Percentiles rank a stretch among this genome's conserved stretches.
These are phyloP conservation scores for Meloe dianella DNA, from an alignment of 2,888 invertebrate genomes.

Conservation along the genomic window DNA sequence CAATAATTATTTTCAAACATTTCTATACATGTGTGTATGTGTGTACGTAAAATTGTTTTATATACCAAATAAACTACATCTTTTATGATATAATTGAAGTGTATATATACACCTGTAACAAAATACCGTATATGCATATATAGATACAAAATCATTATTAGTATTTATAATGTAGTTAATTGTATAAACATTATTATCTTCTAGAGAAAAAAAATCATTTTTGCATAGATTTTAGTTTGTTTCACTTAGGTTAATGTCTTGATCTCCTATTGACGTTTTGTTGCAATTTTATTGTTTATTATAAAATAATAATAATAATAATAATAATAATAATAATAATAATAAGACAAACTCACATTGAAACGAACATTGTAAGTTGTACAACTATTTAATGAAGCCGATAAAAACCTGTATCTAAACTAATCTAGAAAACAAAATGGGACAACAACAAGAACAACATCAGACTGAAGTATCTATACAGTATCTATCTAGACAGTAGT, in stretches of 20 bases:
- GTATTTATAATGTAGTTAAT: no score
- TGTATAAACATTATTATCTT: no score
- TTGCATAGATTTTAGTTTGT: background rate
- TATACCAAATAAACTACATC: no score
- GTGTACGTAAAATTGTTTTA: no score
- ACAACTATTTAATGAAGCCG: constrained; percentile 38
- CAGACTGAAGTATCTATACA: background rate
- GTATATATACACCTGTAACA: background rate
- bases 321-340: background rate
- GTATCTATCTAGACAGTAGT: no score
- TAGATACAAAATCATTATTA: no score
- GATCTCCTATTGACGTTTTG: background rate
- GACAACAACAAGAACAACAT: constrained; percentile 4
- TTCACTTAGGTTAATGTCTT: background rate
- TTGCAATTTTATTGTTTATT: background rate
- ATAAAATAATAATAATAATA: background rate
- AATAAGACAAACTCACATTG: background rate
- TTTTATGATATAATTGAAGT: background rate
- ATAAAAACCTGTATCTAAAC: constrained; percentile 42
- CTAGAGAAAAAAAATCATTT: no score
- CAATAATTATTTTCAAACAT: background rate
- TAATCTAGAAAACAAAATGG: constrained; percentile 30
- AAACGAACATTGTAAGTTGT: constrained; percentile 13
- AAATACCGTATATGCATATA: no score
- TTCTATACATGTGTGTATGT: no score